Base-by-base conservation (phyloP, 1,140 invertebrate species). In the Rhyacophila brunnea region DNA sequence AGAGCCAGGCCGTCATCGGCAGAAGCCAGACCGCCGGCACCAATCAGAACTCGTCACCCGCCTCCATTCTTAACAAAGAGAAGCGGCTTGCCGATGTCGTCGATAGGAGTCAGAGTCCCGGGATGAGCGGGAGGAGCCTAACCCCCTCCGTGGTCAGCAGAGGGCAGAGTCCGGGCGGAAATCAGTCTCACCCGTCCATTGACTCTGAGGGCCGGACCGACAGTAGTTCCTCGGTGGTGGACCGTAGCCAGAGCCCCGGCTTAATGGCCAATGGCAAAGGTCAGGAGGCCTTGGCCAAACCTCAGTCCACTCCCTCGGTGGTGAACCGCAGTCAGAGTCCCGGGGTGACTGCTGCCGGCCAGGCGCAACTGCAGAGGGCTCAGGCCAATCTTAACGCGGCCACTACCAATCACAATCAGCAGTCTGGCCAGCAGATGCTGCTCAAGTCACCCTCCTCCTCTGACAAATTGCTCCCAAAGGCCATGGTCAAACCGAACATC, bases 401-500 rank as follows among this genome's bases (percentile, higher is more conserved):
- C 4, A 40, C 38, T n/a, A 40, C 15, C 4, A 40, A 40, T 40
- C 38, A 40, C 11, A 13, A n/a, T 40, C 11, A n/a, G 15, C 38
- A 40, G 11, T 40, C 15, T 11, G 15, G 38, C 11, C 38, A 17
- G 15, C 38, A 40, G 15, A 40, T 40, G 15, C 17, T 11, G 14
- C 10, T 17, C n/a, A 46, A 19, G 17, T 48, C 13, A 32, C 13
- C 23, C 5, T 32, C 17, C 13, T 51, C 35, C 6, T 64, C 68
- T 11, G 84, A 89, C 78, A 85, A 89, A 67, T 83, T 83, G 17
- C 72, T 88, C 40, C 91, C 91, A n/a, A 95, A 94, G 74, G 93
- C 93, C 0, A 91, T 97, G 85, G 93, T 97, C 0, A 96, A 96
- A 75, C 95, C 95, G 0, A 94, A 97, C 71, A 92, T 98, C 1